Evolutionary conservation across 2,113 vertebrate species (phyloP).

Genomic region (Thunnus thynnus): DNA sequence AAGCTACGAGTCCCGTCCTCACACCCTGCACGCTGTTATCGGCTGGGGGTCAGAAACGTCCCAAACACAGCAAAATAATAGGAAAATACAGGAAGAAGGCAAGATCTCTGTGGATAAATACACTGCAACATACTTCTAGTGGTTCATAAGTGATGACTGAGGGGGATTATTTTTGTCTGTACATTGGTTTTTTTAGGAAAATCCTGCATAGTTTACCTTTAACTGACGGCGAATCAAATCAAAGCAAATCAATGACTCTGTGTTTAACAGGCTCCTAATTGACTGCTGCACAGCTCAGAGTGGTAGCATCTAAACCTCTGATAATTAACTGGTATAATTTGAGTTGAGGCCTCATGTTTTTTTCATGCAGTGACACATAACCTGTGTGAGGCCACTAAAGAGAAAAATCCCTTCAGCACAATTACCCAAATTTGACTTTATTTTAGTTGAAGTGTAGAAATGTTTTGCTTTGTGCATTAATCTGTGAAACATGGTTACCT

Average conservation of each 20-base stretch:
- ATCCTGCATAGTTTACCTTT: not conserved
- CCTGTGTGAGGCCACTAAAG: not conserved
- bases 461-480: not conserved
- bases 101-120: no score
- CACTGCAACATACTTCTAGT: no score
- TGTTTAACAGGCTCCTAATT: conserved; percentile 11
- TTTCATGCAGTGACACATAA: not conserved
- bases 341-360: not conserved
- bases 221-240: conserved; percentile 9
- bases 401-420: conserved; percentile 1
- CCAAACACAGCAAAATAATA: no score
- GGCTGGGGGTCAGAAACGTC: no score
- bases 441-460: not conserved
- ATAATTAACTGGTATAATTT: conserved; percentile 3
- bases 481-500: not conserved
- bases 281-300: not conserved
- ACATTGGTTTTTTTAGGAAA: no score
- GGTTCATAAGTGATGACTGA: no score
- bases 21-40: no score
- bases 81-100: no score
- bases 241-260: not conserved
- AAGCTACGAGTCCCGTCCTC: no score
- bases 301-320: not conserved
- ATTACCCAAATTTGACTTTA: not conserved
- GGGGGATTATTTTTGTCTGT: no score